Conservation (phyloP, 2,113 vertebrate genomes). For the Dascyllus trimaculatus region DNA sequence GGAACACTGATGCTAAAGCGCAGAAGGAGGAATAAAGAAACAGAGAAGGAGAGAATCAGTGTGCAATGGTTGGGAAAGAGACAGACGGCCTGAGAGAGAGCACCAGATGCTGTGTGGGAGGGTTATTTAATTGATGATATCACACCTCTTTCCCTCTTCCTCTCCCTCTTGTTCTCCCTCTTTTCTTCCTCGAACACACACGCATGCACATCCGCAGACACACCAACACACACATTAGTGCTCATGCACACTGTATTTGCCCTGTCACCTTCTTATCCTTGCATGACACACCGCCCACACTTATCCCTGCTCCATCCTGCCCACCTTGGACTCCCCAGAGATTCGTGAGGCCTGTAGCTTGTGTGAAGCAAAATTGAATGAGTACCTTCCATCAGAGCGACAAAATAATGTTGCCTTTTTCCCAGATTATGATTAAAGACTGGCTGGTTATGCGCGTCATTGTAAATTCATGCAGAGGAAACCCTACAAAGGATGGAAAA, state of each 20-base stretch:
- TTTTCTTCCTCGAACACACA: constrained; percentile 40
- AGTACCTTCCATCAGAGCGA: constrained; percentile 11
- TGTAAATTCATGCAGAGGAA: not conserved
- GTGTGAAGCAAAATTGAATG: constrained; percentile 22
- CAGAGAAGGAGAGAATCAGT: constrained; percentile 31
- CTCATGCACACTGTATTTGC: constrained; percentile 62
- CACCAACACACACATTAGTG: constrained; percentile 30
- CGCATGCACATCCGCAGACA: constrained; percentile 18
- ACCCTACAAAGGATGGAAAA: not conserved
- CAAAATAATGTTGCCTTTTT: not conserved
- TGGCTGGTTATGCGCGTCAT: not conserved
- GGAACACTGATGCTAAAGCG: constrained; percentile 12
- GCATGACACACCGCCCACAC: constrained; percentile 53
- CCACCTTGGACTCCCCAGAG: constrained; percentile 20
- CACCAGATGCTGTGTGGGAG: constrained; percentile 82
- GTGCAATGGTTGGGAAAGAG: constrained; percentile 50
- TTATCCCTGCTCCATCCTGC: constrained; percentile 29
- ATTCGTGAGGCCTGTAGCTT: not conserved
- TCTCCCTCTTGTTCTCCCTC: constrained; percentile 58
- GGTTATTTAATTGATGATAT: constrained; percentile 84
- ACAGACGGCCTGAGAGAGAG: constrained; percentile 73
- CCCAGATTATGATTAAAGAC: constrained; percentile 1
- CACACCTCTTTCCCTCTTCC: constrained; percentile 73
- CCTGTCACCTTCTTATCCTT: constrained; percentile 70
- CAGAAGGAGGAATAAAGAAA: constrained; percentile 25